Base-by-base conservation (phyloP, 2,797 vertebrate species). In the Hippocampus kuda region DNA sequence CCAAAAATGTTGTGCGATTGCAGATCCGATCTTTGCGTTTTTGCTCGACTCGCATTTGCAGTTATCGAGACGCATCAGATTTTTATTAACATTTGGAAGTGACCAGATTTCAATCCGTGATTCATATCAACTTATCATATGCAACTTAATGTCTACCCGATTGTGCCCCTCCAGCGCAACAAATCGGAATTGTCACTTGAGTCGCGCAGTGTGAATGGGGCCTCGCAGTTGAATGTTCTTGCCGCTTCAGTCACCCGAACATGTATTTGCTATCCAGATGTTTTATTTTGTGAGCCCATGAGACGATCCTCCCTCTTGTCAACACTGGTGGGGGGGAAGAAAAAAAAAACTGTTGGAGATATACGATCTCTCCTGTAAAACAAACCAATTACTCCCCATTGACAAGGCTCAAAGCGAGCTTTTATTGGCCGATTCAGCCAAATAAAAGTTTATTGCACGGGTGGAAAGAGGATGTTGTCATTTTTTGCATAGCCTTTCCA, bases 391-490 rank as follows among this genome's bases (percentile, higher is more conserved):
- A 95, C 93, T 94, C 94, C 94, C 94, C 92, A 93, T 94, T 93
- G 94, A 93, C 94, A 95, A 94, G 93, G 93, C 93, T 94, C 94
- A 94, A 95, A 95, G 93, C 93, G 91, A 76, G 70, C 72, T 95
- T 96, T 98, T 96, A 96, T 95, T 93, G 93, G 94, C 93, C 91
- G 93, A 94, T 97, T 95, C 93, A 93, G 95, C 93, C 94, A 93
- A 97, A 95, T 98, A 96, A 97, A 98, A 96, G 91, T 97, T 98
- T 97, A 97, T 93, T 92, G 93, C 92, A 89, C 83, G 85, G 90
- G 91, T 89, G 91, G 91, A 94, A 93, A 93, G 92, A 92, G 92
- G 94, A 94, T 89, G 91, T 91, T 90, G 92, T 84, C 83, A 80
- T 89, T 92, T 38, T 95, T 94, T 94, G 92, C 93, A 93, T 93